These are phyloP conservation scores for Ormyrus rosae DNA, from an alignment of 2,888 invertebrate genomes.

Conservation along the genomic window DNA sequence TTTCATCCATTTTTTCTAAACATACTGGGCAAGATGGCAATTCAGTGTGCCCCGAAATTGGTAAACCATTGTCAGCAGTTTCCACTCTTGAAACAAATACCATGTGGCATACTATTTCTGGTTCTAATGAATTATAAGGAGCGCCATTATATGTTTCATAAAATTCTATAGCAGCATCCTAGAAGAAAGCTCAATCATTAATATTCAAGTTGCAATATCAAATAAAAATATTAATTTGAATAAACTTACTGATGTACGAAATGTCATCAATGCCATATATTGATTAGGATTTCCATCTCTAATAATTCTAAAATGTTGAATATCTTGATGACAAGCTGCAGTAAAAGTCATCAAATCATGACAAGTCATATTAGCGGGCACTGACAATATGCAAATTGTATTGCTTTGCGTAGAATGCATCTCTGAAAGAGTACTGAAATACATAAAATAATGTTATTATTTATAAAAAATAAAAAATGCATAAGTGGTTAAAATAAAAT, in stretches of 20 bases:
- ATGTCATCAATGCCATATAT: slow-evolving; percentile 97
- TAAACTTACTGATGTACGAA: slow-evolving; percentile 67
- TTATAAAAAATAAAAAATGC: slow-evolving; percentile 23
- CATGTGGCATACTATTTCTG: slow-evolving; percentile 92
- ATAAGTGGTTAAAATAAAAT: slow-evolving; percentile 55
- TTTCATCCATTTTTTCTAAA: slow-evolving; percentile 98
- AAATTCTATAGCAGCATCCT: slow-evolving; percentile 92
- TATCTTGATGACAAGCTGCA: slow-evolving; percentile 93
- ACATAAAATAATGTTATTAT: slow-evolving; percentile 39
- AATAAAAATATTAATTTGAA: not conserved
- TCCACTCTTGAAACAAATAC: slow-evolving; percentile 97
- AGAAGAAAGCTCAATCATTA: slow-evolving; percentile 61
- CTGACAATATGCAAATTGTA: slow-evolving; percentile 91
- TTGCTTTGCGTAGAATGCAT: slow-evolving; percentile 85
- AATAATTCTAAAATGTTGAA: slow-evolving; percentile 94
- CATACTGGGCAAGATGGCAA: slow-evolving; percentile 98
- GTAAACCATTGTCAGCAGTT: slow-evolving; percentile 86
- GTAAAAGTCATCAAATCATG: slow-evolving; percentile 96
- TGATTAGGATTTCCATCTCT: slow-evolving; percentile 95
- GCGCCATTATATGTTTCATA: slow-evolving; percentile 94
- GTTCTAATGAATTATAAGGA: slow-evolving; percentile 95
- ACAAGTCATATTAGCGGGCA: slow-evolving; percentile 93
- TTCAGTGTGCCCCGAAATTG: slow-evolving; percentile 91
- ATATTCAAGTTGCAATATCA: not conserved
- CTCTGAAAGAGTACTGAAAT: slow-evolving; percentile 84